Percentiles rank a stretch among this genome's conserved stretches.
These are phyloP conservation scores for Hirundichthys speculiger DNA, from an alignment of 2,113 vertebrate genomes.

Conservation along the genomic window DNA sequence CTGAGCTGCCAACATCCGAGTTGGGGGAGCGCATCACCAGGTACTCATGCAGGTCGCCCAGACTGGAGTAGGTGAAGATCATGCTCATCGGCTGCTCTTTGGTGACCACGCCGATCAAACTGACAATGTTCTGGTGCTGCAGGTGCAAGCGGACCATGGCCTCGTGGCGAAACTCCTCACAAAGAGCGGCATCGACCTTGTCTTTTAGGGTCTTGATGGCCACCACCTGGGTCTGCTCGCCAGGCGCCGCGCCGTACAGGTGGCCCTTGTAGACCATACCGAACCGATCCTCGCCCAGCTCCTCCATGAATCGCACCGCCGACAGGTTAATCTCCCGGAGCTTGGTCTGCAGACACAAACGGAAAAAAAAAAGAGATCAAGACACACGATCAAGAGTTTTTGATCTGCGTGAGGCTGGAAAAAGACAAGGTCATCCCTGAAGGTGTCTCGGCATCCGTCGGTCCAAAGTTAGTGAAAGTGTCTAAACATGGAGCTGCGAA, in stretches of 20 bases:
- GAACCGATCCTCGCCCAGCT: conserved; percentile 94
- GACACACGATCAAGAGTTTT: no score
- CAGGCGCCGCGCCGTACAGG: conserved; percentile 87
- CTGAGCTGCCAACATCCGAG: conserved; percentile 93
- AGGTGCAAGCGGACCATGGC: conserved; percentile 87
- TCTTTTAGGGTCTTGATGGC: conserved; percentile 96
- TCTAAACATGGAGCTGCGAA: no score
- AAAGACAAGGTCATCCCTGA: no score
- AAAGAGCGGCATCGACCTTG: conserved; percentile 88
- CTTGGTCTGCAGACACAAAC: conserved; percentile 82
- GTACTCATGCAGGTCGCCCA: conserved; percentile 95
- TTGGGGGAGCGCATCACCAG: conserved; percentile 95
- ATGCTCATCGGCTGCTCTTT: conserved; percentile 95
- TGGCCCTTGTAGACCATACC: conserved; percentile 98
- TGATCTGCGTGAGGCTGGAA: no score
- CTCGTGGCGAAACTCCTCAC: conserved; percentile 95
- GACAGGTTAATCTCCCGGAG: conserved; percentile 93
- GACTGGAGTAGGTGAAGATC: conserved; percentile 91
- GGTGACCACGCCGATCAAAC: conserved; percentile 89
- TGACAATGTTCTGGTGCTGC: conserved; percentile 93
- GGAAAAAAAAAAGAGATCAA: conserved; percentile 24
- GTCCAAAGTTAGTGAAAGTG: no score
- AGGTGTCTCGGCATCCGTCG: no score
- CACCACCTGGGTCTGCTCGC: conserved; percentile 91
- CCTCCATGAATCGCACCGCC: conserved; percentile 93